Percentiles rank a stretch among this genome's conserved stretches.
Evolutionary conservation across 2,113 vertebrate genomes (phyloP).

Genomic region (Eulemur macaco): DNA sequence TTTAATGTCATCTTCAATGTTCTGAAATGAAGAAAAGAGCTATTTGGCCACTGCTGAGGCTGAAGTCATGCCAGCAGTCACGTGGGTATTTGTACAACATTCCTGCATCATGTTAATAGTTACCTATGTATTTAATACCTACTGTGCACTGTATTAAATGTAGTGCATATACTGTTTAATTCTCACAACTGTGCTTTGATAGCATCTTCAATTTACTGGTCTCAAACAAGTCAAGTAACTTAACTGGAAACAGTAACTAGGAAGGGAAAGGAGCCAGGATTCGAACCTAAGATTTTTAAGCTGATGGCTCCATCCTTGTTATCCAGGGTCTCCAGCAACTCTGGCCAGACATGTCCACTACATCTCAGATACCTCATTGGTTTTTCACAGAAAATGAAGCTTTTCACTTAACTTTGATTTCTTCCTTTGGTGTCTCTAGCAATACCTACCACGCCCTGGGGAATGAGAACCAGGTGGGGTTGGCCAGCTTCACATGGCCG

Average conservation of each 20-base stretch:
- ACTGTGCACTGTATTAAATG: not conserved
- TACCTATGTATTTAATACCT: not conserved
- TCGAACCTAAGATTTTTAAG: not conserved
- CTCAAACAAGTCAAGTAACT: conserved; percentile 19
- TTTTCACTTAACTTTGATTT: not conserved
- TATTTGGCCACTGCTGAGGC: not conserved
- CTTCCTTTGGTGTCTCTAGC: not conserved
- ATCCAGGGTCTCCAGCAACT: not conserved
- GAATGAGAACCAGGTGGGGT: not conserved
- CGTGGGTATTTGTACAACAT: not conserved
- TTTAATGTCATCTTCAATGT: not conserved
- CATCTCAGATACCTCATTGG: not conserved
- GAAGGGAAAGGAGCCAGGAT: not conserved
- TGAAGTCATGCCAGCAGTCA: not conserved
- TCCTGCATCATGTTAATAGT: not conserved
- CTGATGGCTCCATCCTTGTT: not conserved
- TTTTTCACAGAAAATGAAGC: not conserved
- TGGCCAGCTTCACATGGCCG: not conserved
- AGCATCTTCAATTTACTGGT: not conserved
- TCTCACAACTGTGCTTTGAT: not conserved
- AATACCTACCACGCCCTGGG: not conserved
- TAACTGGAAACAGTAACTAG: not conserved
- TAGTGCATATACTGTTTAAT: not conserved
- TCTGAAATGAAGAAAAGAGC: not conserved
- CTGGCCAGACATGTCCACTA: not conserved